These are phyloP conservation scores for Platynereis dumerilii DNA, from an alignment of 2,888 invertebrate genomes.

Conservation along the genomic window DNA sequence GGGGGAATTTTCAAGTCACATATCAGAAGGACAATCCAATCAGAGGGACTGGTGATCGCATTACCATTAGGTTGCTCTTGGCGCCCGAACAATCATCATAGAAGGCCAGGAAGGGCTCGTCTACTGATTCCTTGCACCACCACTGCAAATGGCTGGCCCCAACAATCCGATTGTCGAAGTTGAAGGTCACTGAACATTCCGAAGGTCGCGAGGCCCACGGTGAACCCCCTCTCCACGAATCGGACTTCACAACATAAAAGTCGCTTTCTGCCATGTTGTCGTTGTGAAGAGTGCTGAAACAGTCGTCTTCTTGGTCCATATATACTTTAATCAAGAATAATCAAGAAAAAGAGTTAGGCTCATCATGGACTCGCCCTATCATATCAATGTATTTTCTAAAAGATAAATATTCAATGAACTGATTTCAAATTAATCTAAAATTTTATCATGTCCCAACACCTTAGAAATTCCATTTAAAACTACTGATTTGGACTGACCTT, in stretches of 20 bases:
- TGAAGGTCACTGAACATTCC: conserved; percentile 35
- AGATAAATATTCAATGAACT: too few species aligned
- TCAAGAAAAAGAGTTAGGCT: too few species aligned
- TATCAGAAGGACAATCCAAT: too few species aligned
- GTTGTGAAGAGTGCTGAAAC: conserved; percentile 19
- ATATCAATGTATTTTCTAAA: too few species aligned
- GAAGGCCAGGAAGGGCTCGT: conserved; percentile 33
- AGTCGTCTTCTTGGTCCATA: conserved; percentile 29
- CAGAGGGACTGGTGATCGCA: too few species aligned
- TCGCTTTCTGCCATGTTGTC: conserved; percentile 36
- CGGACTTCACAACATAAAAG: conserved; percentile 33
- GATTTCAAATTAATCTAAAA: too few species aligned
- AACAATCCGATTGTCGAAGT: conserved; percentile 35
- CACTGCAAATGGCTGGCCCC: conserved; percentile 31
- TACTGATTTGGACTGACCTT: too few species aligned
- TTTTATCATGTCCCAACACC: too few species aligned
- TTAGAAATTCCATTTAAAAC: too few species aligned
- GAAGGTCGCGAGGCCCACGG: conserved; percentile 29
- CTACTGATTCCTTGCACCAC: conserved; percentile 29
- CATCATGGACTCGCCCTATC: too few species aligned
- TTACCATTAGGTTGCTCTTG: conserved; percentile 32
- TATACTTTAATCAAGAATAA: conserved; percentile 30
- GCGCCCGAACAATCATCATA: conserved; percentile 36
- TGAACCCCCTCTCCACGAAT: conserved; percentile 27
- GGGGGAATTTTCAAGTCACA: too few species aligned